A percentile compares a stretch with the other conserved stretches of the same genome.
Conservation (phyloP, 2,888 invertebrate genomes). For the Yponomeuta plumbellus region DNA sequence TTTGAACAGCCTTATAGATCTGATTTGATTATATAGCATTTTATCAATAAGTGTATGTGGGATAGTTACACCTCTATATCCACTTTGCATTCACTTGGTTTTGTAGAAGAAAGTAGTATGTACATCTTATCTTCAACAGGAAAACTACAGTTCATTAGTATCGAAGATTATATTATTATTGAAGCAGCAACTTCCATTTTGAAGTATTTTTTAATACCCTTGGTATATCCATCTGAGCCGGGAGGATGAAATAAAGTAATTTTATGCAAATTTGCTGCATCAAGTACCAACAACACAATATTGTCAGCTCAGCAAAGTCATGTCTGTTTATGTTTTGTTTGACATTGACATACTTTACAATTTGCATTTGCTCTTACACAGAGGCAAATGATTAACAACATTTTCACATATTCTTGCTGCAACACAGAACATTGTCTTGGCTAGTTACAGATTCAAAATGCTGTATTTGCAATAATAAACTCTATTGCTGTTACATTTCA, state of each 20-base stretch:
- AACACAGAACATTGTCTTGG: too few species aligned
- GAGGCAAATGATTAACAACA: not conserved
- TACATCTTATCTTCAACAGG: not conserved
- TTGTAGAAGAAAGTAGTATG: not conserved
- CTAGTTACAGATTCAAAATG: too few species aligned
- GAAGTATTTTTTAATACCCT: not conserved
- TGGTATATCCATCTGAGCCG: not conserved
- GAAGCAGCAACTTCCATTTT: not conserved
- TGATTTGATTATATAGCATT: too few species aligned
- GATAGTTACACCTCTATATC: not conserved
- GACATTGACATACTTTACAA: slow-evolving; percentile 12
- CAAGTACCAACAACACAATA: not conserved
- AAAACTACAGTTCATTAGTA: not conserved
- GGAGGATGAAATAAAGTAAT: not conserved
- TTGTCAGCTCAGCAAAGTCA: not conserved
- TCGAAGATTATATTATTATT: not conserved
- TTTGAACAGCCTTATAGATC: too few species aligned
- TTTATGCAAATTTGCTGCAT: not conserved
- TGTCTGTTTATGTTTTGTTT: slow-evolving; percentile 1
- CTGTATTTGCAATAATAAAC: too few species aligned
- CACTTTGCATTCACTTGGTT: not conserved
- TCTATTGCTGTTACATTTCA: too few species aligned
- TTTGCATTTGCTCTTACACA: not conserved
- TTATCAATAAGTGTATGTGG: too few species aligned
- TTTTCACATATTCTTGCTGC: too few species aligned